Conservation (phyloP, 2,888 invertebrate species). For the Diachrysia chrysitis region DNA sequence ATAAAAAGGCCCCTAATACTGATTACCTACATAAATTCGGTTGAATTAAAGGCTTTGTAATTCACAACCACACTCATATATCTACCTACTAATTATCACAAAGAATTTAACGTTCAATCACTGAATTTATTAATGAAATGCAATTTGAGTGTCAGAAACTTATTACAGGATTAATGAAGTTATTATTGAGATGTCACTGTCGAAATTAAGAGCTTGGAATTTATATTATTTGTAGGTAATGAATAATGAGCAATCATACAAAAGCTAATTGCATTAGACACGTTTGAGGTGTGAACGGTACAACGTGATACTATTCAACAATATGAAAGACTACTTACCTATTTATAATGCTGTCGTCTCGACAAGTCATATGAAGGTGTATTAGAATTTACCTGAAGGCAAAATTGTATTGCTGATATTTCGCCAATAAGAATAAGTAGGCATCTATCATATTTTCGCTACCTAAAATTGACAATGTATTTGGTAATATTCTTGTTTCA, state of each 20-base stretch:
- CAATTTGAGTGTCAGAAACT: slow-evolving; percentile 30
- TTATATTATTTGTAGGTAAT: not conserved
- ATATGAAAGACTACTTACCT: not conserved
- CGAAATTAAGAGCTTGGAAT: slow-evolving; percentile 8
- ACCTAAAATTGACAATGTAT: too few relatives aligned
- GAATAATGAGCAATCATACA: not conserved
- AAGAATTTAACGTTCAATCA: slow-evolving; percentile 21
- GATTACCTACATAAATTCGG: too few relatives aligned
- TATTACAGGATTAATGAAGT: slow-evolving; percentile 17
- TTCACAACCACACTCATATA: not conserved
- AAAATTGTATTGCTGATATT: too few relatives aligned
- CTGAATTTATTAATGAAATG: slow-evolving; percentile 46
- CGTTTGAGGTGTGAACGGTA: not conserved
- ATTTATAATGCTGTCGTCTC: slow-evolving; percentile 1
- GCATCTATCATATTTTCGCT: too few relatives aligned
- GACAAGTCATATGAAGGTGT: not conserved
- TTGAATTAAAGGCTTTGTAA: slow-evolving; percentile 17
- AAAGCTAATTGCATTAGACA: slow-evolving; percentile 3
- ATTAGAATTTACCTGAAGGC: not conserved
- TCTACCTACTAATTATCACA: not conserved
- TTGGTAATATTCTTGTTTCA: too few relatives aligned
- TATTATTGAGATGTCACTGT: slow-evolving; percentile 7
- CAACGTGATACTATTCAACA: not conserved
- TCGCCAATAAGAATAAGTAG: too few relatives aligned
- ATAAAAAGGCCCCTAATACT: too few relatives aligned